Percentiles rank a stretch among this genome's conserved stretches.
Evolutionary conservation across 1,140 invertebrate species (phyloP).

Genomic region (Reticulitermes speratus): DNA sequence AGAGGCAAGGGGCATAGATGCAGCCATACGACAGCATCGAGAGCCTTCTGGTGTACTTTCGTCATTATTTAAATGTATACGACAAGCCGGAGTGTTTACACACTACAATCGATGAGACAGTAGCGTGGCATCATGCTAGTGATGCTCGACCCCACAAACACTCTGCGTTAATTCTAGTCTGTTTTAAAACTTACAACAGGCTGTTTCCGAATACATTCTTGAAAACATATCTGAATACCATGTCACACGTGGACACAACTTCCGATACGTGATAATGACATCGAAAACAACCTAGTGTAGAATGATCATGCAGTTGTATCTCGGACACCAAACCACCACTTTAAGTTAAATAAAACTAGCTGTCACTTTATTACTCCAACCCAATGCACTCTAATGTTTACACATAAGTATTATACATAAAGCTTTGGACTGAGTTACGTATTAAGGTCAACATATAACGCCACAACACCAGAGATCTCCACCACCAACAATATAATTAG

Average conservation of each 20-base stretch:
- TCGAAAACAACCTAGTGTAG: background rate
- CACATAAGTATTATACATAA: too few relatives aligned
- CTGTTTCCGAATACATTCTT: background rate
- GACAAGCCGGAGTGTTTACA: background rate
- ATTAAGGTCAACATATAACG: too few relatives aligned
- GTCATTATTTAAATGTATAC: background rate
- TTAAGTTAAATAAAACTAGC: too few relatives aligned
- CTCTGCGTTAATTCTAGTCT: background rate
- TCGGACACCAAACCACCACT: too few relatives aligned
- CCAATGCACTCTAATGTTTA: too few relatives aligned
- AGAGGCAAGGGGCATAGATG: background rate
- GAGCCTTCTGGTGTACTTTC: background rate
- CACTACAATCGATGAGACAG: background rate
- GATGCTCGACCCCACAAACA: too few relatives aligned
- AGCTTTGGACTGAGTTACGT: too few relatives aligned
- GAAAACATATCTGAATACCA: background rate
- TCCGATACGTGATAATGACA: background rate
- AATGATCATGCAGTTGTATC: too few relatives aligned
- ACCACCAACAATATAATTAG: too few relatives aligned
- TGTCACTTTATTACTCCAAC: too few relatives aligned
- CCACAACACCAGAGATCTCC: too few relatives aligned
- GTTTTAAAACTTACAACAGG: background rate
- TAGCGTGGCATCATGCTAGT: background rate
- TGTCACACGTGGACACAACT: background rate
- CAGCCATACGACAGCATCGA: background rate